Conservation (phyloP, 2,888 invertebrate genomes). For the Apamea monoglypha region DNA sequence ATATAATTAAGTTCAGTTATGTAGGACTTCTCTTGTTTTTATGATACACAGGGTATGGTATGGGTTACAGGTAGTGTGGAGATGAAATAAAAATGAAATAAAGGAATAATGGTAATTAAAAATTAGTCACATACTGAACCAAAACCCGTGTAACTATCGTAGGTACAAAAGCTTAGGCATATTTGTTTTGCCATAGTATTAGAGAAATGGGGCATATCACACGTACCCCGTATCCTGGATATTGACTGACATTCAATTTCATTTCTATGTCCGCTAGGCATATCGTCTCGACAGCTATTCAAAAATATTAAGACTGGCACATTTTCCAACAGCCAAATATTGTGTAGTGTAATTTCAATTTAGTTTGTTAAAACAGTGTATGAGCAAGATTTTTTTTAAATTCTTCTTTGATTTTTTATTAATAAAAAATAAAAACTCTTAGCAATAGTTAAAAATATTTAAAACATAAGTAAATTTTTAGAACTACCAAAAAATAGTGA, state of each 20-base stretch:
- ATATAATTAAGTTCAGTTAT: background rate
- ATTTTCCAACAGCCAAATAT: conserved; percentile 9
- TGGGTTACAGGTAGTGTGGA: background rate
- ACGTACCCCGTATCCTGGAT: background rate
- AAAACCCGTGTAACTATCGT: background rate
- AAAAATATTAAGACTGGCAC: background rate
- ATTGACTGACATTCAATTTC: conserved; percentile 44
- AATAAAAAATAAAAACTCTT: background rate
- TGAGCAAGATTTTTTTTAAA: fast-evolving
- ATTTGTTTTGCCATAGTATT: too few relatives aligned
- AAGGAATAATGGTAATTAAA: background rate
- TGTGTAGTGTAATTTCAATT: background rate
- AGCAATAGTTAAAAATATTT: background rate
- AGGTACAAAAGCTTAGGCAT: background rate
- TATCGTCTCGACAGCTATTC: conserved; percentile 4
- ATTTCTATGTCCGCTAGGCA: conserved; percentile 9
- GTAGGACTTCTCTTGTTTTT: background rate
- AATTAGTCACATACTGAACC: too few relatives aligned
- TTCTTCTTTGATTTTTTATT: background rate
- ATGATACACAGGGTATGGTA: too few relatives aligned
- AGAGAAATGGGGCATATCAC: conserved; percentile 7
- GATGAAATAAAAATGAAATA: background rate
- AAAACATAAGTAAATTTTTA: background rate
- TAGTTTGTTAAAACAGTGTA: background rate
- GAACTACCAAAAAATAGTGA: background rate